phyloP scores from a whole-genome alignment of 1,140 invertebrate genomes.

The Euglossa dilemma region DNA sequence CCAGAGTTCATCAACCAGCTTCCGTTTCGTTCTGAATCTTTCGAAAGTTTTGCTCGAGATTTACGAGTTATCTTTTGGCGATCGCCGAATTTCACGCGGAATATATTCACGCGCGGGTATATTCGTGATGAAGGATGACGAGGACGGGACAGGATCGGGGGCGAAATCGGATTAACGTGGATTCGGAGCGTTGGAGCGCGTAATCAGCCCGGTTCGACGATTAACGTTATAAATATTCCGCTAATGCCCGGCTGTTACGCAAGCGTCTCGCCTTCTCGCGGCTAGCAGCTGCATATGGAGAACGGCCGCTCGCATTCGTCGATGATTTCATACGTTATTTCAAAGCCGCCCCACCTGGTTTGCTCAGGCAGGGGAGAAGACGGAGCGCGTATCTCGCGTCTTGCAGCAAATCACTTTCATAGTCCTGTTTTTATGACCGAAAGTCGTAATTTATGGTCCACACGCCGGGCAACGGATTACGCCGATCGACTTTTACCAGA shows the following conservation, averaged over 20 bases:
- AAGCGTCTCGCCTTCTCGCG: constrained; percentile 57
- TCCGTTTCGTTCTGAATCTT: not conserved
- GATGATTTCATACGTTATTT: constrained; percentile 61
- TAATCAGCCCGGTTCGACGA: constrained; percentile 64
- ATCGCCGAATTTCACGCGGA: no score
- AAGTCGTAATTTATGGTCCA: constrained; percentile 68
- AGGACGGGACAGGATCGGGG: not conserved
- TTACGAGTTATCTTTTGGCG: no score
- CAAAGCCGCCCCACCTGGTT: constrained; percentile 16
- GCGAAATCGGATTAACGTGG: constrained; percentile 14
- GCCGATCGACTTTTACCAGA: constrained; percentile 22
- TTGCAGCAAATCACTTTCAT: constrained; percentile 73
- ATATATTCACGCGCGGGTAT: no score
- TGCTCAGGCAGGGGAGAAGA: not conserved
- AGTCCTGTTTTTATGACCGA: constrained; percentile 72
- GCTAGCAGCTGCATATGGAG: constrained; percentile 38
- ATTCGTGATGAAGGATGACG: no score
- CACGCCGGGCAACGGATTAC: constrained; percentile 52
- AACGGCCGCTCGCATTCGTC: constrained; percentile 43
- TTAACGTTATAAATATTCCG: constrained; percentile 72
- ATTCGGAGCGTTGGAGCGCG: constrained; percentile 19
- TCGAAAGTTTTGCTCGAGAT: not conserved
- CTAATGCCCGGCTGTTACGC: constrained; percentile 54
- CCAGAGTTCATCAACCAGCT: no score
- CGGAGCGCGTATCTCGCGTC: constrained; percentile 40